Conservation (phyloP, 2,888 invertebrate genomes). For the Branchipolynoe longqiensis region DNA sequence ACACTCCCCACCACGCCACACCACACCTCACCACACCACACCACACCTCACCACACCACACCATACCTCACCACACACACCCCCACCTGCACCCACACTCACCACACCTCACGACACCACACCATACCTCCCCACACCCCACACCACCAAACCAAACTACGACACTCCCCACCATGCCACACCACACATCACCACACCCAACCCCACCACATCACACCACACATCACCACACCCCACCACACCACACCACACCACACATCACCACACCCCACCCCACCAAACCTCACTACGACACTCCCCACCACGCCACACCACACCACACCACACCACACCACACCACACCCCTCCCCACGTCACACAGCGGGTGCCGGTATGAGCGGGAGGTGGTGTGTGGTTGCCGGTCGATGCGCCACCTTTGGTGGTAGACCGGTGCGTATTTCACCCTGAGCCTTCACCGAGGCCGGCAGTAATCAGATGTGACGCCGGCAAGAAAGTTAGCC, state of each 20-base stretch:
- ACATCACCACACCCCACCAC: background rate
- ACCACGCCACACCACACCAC: background rate
- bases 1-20: too few relatives aligned
- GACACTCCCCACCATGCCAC: too few relatives aligned
- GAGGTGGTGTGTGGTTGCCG: background rate
- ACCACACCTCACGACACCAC: too few relatives aligned
- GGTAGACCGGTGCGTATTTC: conserved; percentile 16
- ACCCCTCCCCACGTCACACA: background rate
- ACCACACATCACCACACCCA: background rate
- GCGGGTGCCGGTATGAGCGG: conserved; percentile 31
- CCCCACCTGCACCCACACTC: too few relatives aligned
- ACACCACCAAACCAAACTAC: too few relatives aligned
- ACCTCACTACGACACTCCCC: too few relatives aligned
- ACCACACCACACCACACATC: background rate
- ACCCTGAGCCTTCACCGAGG: background rate
- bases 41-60: too few relatives aligned
- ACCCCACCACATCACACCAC: background rate
- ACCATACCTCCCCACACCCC: too few relatives aligned
- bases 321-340: background rate
- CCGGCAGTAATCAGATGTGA: conserved; percentile 15
- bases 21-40: too few relatives aligned
- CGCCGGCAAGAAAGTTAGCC: conserved; percentile 28
- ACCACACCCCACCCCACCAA: background rate
- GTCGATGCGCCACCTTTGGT: conserved; percentile 1
- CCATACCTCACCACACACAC: too few relatives aligned